Evolutionary conservation across 2,113 vertebrate genomes (phyloP), one percentile per base, ranked within the genome.

Genomic region (Sphaerodactylus townsendi): DNA sequence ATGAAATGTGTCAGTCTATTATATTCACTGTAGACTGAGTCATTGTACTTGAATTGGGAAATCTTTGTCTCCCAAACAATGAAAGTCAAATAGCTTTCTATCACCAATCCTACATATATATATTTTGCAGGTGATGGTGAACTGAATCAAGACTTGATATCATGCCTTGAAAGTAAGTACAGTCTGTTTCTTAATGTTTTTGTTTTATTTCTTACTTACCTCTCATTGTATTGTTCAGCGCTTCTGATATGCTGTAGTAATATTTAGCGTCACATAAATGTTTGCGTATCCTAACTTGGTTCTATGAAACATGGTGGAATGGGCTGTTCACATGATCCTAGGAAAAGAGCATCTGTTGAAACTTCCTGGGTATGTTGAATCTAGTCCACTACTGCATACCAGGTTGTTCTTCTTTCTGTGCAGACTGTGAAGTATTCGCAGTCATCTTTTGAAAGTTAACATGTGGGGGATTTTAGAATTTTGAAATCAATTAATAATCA

Each of bases 161-260:
- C 35, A 69, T 90, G 84, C 85, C 39, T 91, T 84, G 84, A 68
- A 62, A 84, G 89, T 84, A 93, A 83, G 91, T 93, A 86, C 0
- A 3, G 0, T 17, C 70, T 41, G 56, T 33, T 17, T 75, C 87
- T 85, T 39, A 85, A 2, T 41, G 10, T 50, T 82, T 0, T 15
- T 79, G 1, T 84, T 66, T 62, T 41, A 59, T 7, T 35, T 15
- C n/a, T 44, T 11, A 50, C 71, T 50, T 33, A 2, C 39, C 19
- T 28, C 19, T 35, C n/a, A 37, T 25, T 46, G 68, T 48, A 2
- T 64, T 48, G 39, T 14, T n/a, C 10, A 35, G 28, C 10, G 68
- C 15, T 62, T 62, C 39, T 73, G 37, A 11, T 73, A 81, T 39
- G 5, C 56, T 81, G 11, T 30, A 8, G n/a, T 33, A 3, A 25